Evolutionary conservation across 2,888 invertebrate genomes (phyloP), one percentile per base, ranked within the genome.

Genomic region (Aspidiotus rigidus): DNA sequence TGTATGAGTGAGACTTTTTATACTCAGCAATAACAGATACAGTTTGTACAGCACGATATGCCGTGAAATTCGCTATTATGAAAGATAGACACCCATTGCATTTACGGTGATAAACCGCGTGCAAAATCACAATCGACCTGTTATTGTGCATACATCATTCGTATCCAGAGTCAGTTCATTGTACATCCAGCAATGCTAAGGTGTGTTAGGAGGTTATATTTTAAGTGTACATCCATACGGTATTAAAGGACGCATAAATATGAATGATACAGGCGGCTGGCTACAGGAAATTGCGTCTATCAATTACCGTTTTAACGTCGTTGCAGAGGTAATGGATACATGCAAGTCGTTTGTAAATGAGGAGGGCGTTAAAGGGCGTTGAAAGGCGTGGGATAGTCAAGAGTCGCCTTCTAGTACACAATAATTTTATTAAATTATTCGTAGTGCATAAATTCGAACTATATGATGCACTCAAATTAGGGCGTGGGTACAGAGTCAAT

Each of bases 111-210:
- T 66, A 66, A 66, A 66, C 57, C 66, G 57, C 66, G 66, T 66
- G 66, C 44, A 66, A 57, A 66, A 40, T 10, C 41, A 56, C 56
- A 66, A 66, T 66, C 66, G 64, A 66, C 66, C 66, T 66, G 66
- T 66, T 66, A 66, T 66, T 28, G 28, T 28, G 28, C 28, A 28
- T 28, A 28, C 28, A 57, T 66, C 66, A 57, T 57, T 66, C 44
- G 56, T 66, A 66, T 8, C n/a, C 10, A 17, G 16, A 11, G 11
- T 39, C 28, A 39, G 39, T 59, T 28, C 59, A 13, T 59, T 55
- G 17, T 55, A 9, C 17, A 17, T 16, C 9, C 56, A 55, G 56
- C 16, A 55, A 55, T 28, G 28, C 28, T 28, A 28, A 28, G 28
- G 28, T 28, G 28, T 28, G 28, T 28, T 28, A 28, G 28, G 2